Conservation (phyloP, 2,888 invertebrate genomes). For the Caenorhabditis wallacei region DNA sequence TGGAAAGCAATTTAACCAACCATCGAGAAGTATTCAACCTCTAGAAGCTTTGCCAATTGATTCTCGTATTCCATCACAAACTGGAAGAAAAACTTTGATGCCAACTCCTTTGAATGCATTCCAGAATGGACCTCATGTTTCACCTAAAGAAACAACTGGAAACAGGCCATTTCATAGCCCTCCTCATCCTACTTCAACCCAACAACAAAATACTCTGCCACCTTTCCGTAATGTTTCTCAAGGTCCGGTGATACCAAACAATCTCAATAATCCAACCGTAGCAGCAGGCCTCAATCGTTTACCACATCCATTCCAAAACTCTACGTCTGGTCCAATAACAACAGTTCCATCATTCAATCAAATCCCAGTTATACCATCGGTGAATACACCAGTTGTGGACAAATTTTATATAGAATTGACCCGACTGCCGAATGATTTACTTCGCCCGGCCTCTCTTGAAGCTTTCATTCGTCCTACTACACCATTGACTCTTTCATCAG, state of each 20-base stretch:
- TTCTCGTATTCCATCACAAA: background rate
- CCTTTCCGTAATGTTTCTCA: slow-evolving; percentile 15
- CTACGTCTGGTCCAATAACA: background rate
- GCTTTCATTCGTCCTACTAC: slow-evolving; percentile 72
- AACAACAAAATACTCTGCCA: slow-evolving; percentile 4
- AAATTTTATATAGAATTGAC: slow-evolving; percentile 74
- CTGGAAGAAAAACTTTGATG: slow-evolving; percentile 16
- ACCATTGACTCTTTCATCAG: slow-evolving; percentile 73
- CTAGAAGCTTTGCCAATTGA: background rate
- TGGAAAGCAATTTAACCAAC: slow-evolving; percentile 24
- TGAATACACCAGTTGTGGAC: slow-evolving; percentile 13
- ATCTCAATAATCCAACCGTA: background rate
- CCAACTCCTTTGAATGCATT: background rate
- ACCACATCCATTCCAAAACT: slow-evolving; percentile 12
- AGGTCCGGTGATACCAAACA: background rate
- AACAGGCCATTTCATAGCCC: background rate
- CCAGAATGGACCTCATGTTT: background rate
- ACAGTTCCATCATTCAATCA: slow-evolving; percentile 17
- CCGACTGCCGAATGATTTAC: slow-evolving; percentile 73
- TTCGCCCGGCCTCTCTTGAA: slow-evolving; percentile 71
- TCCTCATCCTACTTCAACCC: background rate
- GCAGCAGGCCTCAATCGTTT: background rate
- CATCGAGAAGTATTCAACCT: background rate
- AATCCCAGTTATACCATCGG: slow-evolving; percentile 7
- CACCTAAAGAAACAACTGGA: background rate